Conservation (phyloP, 2,113 vertebrate genomes). For the Zootoca vivipara region DNA sequence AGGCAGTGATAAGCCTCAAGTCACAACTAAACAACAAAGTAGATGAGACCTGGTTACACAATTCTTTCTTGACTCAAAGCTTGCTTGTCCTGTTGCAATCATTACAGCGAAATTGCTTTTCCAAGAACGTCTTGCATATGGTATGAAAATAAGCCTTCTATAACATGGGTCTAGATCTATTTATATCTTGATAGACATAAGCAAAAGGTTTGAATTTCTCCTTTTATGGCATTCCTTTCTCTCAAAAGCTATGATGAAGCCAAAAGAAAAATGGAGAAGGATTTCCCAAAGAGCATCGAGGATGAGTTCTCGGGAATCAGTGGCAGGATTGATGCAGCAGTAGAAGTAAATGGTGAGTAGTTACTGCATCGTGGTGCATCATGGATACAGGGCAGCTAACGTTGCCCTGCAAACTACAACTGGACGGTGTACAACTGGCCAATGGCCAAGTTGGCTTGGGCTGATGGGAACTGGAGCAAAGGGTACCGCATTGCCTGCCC, state of each 20-base stretch:
- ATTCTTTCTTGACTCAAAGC: not conserved
- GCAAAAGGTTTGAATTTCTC: not conserved
- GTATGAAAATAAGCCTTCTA: not conserved
- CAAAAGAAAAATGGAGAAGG: conserved; percentile 63
- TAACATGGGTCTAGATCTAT: not conserved
- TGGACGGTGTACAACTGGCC: too few relatives aligned
- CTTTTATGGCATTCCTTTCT: not conserved
- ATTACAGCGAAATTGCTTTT: not conserved
- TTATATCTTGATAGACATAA: not conserved
- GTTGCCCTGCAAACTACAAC: not conserved
- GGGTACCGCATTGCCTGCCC: too few relatives aligned
- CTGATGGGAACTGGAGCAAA: too few relatives aligned
- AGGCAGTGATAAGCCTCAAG: not conserved
- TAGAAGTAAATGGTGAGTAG: conserved; percentile 61
- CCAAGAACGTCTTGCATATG: not conserved
- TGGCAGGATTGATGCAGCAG: conserved; percentile 51
- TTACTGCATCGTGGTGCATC: not conserved
- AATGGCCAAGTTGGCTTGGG: too few relatives aligned
- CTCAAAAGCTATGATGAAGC: conserved; percentile 54
- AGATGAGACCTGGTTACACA: not conserved
- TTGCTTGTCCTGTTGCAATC: not conserved
- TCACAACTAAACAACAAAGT: not conserved
- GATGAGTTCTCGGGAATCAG: conserved; percentile 65
- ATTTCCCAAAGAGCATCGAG: conserved; percentile 53
- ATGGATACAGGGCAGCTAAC: not conserved